A percentile compares a stretch with the other conserved stretches of the same genome.
phyloP scores from a whole-genome alignment of 1,140 invertebrate genomes.

The Oscheius sp. region DNA sequence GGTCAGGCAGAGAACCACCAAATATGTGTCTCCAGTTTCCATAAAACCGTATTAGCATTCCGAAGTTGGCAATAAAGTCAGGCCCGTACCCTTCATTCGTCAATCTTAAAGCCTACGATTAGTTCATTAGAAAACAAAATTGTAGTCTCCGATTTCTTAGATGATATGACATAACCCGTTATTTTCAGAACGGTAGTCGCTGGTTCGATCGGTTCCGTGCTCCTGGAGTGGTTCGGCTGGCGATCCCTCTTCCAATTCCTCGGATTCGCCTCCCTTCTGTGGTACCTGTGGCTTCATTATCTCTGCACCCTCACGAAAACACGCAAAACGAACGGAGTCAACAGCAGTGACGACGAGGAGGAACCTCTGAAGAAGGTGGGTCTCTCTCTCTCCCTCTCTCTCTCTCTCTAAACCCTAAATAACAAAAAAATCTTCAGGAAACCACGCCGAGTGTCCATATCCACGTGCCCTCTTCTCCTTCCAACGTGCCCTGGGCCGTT shows the following conservation, averaged over 20 bases:
- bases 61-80: no score
- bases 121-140: no score
- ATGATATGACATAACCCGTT: conserved; percentile 3
- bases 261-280: conserved; percentile 34
- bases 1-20: no score
- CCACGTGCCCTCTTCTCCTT: neutral
- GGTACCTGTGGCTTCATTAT: conserved; percentile 48
- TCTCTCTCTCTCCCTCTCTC: no score
- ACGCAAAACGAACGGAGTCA: neutral
- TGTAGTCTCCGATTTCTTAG: conserved; percentile 21
- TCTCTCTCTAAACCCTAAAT: no score
- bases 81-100: no score
- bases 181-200: conserved; percentile 70
- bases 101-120: no score
- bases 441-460: neutral
- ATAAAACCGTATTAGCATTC: no score
- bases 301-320: neutral
- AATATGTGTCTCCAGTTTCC: no score
- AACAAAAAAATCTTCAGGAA: conserved; percentile 9
- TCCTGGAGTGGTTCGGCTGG: conserved; percentile 72
- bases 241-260: conserved; percentile 69
- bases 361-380: conserved; percentile 33
- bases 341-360: conserved; percentile 16
- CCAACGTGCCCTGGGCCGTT: conserved; percentile 66
- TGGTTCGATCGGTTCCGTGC: conserved; percentile 71